phyloP scores from a whole-genome alignment of 1,140 invertebrate species.

The Acromyrmex echinatior region DNA sequence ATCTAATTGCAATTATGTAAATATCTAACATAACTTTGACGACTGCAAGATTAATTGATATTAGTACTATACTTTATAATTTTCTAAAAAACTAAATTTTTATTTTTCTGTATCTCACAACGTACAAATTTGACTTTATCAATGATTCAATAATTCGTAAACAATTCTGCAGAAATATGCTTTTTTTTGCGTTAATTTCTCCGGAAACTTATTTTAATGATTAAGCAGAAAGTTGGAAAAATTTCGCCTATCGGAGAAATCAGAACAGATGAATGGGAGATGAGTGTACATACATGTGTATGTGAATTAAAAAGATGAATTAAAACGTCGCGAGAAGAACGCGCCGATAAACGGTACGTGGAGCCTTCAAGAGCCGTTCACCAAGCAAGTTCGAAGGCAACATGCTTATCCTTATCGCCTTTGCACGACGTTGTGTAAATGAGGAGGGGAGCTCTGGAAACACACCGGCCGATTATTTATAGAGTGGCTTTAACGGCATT shows the following conservation, averaged over 20 bases:
- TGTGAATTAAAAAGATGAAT: slow-evolving; percentile 2
- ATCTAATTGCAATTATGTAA: not conserved
- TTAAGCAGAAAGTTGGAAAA: not conserved
- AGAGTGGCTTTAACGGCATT: slow-evolving; percentile 66
- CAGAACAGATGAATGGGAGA: not conserved
- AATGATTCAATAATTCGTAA: not conserved
- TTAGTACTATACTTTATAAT: not conserved
- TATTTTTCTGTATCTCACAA: not conserved
- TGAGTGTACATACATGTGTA: not conserved
- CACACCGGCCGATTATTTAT: slow-evolving; percentile 79
- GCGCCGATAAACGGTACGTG: not conserved
- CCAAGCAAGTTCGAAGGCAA: slow-evolving; percentile 60
- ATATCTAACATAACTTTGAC: not conserved
- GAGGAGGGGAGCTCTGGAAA: slow-evolving; percentile 69
- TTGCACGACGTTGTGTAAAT: slow-evolving; percentile 74
- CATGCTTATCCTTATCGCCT: slow-evolving; percentile 77
- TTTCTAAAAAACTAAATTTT: not conserved
- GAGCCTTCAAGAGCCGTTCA: slow-evolving; percentile 10
- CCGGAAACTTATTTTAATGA: not conserved
- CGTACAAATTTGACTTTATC: not conserved
- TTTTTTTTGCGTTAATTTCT: not conserved
- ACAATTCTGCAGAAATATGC: not conserved
- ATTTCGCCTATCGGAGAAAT: not conserved
- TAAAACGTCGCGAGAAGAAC: slow-evolving; percentile 1
- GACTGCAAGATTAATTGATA: not conserved